Evolutionary conservation across 1,140 invertebrate species (phyloP).

Genomic region (Laupala kohalensis): DNA sequence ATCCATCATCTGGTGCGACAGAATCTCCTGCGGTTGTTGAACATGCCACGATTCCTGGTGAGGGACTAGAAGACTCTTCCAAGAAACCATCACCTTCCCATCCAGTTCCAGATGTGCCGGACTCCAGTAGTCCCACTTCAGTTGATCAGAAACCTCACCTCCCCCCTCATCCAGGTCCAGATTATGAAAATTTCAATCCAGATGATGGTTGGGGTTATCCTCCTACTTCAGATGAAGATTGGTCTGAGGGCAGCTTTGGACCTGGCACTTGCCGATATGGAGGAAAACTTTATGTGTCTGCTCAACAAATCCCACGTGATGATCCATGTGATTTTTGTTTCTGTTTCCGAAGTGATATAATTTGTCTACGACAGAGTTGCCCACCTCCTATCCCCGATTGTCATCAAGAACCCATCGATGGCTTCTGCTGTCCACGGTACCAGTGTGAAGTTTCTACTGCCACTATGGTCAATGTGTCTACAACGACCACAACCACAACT

Average conservation of each 20-base stretch:
- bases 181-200: background rate
- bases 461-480: conserved; percentile 59
- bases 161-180: background rate
- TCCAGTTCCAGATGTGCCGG: background rate
- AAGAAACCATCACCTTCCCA: conserved; percentile 7
- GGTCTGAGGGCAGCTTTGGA: conserved; percentile 60
- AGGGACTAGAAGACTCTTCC: conserved; percentile 7
- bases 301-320: conserved; percentile 84
- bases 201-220: conserved; percentile 6
- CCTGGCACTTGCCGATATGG: conserved; percentile 82
- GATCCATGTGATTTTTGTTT: conserved; percentile 94
- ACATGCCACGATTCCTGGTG: conserved; percentile 15
- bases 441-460: conserved; percentile 82
- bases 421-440: conserved; percentile 89
- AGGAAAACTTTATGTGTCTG: conserved; percentile 82
- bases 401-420: conserved; percentile 77
- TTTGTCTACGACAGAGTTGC: conserved; percentile 88
- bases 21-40: background rate
- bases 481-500: conserved; percentile 72
- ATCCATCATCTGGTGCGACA: too few species aligned
- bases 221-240: conserved; percentile 37
- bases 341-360: conserved; percentile 91
- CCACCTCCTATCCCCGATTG: conserved; percentile 83
- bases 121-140: background rate
- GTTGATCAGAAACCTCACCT: background rate